Conservation (phyloP, 1,140 invertebrate species). For the Drosophila ambigua region DNA sequence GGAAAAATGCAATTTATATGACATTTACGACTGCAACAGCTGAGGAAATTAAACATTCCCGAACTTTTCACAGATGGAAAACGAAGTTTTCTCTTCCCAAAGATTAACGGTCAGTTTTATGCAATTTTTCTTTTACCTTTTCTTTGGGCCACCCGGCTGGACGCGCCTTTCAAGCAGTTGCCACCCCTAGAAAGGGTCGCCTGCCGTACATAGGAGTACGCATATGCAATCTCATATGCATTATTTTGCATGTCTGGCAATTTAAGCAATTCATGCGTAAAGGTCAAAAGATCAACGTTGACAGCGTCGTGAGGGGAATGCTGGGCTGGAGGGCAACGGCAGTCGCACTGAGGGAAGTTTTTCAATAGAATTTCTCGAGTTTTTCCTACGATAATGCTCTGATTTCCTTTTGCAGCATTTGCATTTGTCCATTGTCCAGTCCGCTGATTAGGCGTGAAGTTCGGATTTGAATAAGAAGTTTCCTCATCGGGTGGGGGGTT, state of each 20-base stretch:
- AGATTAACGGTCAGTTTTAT: conserved; percentile 30
- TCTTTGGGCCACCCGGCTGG: conserved; percentile 15
- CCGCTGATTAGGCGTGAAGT: conserved; percentile 78
- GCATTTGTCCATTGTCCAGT: conserved; percentile 63
- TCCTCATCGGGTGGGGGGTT: conserved; percentile 6
- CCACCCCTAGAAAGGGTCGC: conserved; percentile 51
- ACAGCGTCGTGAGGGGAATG: conserved; percentile 46
- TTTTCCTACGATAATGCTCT: conserved; percentile 65
- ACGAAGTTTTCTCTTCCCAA: neutral
- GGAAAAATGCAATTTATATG: conserved; percentile 67
- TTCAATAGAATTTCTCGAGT: conserved; percentile 42
- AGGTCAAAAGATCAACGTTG: conserved; percentile 79
- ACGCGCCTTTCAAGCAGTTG: conserved; percentile 62
- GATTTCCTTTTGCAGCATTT: conserved; percentile 60
- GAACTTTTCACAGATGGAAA: conserved; percentile 2
- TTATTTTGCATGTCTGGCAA: conserved; percentile 81
- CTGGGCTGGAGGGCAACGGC: neutral
- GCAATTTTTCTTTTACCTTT: conserved; percentile 26
- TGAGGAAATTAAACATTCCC: conserved; percentile 9
- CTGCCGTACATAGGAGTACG: neutral
- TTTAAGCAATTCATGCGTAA: conserved; percentile 71
- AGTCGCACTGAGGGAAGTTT: conserved; percentile 14
- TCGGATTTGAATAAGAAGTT: conserved; percentile 68
- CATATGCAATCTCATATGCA: conserved; percentile 71
- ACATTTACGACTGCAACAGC: conserved; percentile 43